Base-by-base conservation (phyloP, 1,140 invertebrate species). In the Drosophila sproati region DNA sequence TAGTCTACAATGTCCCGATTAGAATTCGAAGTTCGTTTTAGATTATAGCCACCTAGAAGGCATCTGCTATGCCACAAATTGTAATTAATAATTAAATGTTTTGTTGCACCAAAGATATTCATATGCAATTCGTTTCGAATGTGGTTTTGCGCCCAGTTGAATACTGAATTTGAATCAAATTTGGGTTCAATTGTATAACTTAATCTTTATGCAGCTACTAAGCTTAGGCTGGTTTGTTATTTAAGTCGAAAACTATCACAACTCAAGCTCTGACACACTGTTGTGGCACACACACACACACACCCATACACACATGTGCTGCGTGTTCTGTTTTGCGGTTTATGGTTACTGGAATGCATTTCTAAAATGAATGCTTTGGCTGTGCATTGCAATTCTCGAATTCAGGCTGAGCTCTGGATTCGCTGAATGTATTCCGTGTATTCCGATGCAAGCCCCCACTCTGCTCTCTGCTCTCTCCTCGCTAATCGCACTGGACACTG, bases 261-360 rank as follows among this genome's bases (percentile, higher is more conserved):
- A 12, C 41, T 28, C 51, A 28, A 12, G 20, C 20, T 20, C 20
- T 20, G 20, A 41, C 3, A 47, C 31, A 61, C 37, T 20, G 20
- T 1, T 20, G 20, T 20, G 20, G 12, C 12, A 52, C 29, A 5
- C 47, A 47, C 8, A 51, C 8, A 41, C n/a, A 8, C 2, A 57
- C 2, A 29, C 4, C 5, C 5, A 60, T 8, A 20, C 12, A 34
- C 41, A 63, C 68, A 62, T 63, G 12, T 51, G 51, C n/a, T 60
- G 37, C 39, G 60, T 47, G 55, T 60, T 60, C 63, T 73, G 70
- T 73, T 64, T 73, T 73, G 70, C 29, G 63, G 70, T 61, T 54
- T 70, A 57, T 31, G 67, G 67, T 37, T 41, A 12, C 20, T 52
- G 20, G 54, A 64, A 57, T 51, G 45, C 62, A 67, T 71, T 71